A percentile compares a stretch with the other conserved stretches of the same genome.
Evolutionary conservation across 1,140 invertebrate species (phyloP).

Genomic region (Anoplolepis gracilipes): DNA sequence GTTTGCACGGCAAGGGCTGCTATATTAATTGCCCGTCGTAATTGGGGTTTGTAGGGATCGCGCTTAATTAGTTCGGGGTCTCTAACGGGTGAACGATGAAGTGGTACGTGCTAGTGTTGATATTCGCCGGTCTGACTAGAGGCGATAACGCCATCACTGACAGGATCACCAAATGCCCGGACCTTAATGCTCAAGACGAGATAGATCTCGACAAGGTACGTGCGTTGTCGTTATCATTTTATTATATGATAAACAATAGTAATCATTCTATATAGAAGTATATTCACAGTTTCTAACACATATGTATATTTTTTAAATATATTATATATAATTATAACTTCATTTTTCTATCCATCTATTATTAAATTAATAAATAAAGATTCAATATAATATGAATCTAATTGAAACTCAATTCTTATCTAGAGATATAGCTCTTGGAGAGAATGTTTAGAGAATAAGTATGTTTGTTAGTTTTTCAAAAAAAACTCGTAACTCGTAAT

Average conservation of each 20-base stretch:
- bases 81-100: slow-evolving; percentile 67
- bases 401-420: too few relatives aligned
- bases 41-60: slow-evolving; percentile 52
- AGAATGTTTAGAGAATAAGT: too few relatives aligned
- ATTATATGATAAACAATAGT: not conserved
- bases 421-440: too few relatives aligned
- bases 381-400: too few relatives aligned
- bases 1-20: not conserved
- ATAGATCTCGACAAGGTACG: slow-evolving; percentile 71
- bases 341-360: too few relatives aligned
- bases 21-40: slow-evolving; percentile 35
- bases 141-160: slow-evolving; percentile 66
- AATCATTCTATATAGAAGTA: not conserved
- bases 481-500: too few relatives aligned
- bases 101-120: slow-evolving; percentile 73
- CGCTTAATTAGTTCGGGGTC: slow-evolving; percentile 44
- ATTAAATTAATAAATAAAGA: too few relatives aligned
- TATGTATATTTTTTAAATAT: too few relatives aligned
- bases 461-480: too few relatives aligned
- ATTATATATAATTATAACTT: too few relatives aligned
- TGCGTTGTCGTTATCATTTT: not conserved
- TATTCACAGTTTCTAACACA: too few relatives aligned
- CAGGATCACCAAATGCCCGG: slow-evolving; percentile 51
- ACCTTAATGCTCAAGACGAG: slow-evolving; percentile 70
- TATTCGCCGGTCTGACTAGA: slow-evolving; percentile 61